These are phyloP conservation scores for Holacanthella duospinosa DNA, from an alignment of 2,888 invertebrate genomes.

Conservation along the genomic window DNA sequence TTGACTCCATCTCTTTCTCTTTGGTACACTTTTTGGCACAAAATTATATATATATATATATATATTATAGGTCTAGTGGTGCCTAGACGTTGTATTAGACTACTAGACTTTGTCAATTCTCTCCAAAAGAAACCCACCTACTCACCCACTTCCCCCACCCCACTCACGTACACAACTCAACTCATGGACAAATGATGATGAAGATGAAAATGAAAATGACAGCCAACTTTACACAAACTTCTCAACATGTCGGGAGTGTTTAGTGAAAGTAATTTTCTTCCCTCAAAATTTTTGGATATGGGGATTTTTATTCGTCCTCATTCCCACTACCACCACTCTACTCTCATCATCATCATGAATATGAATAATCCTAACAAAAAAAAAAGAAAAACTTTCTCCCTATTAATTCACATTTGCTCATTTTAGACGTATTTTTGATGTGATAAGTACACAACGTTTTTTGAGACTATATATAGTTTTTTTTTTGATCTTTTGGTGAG, in stretches of 20 bases:
- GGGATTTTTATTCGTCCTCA: not conserved
- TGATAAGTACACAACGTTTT: too few relatives aligned
- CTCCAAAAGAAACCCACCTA: not conserved
- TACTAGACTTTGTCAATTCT: not conserved
- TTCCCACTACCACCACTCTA: too few relatives aligned
- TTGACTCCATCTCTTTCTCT: not conserved
- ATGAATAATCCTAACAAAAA: too few relatives aligned
- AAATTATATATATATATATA: not conserved
- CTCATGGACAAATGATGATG: not conserved
- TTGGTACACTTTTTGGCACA: too few relatives aligned
- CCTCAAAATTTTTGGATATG: not conserved
- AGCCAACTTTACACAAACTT: not conserved
- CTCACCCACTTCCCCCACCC: too few relatives aligned
- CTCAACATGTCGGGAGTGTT: not conserved
- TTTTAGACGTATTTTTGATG: too few relatives aligned
- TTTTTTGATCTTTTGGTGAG: too few relatives aligned
- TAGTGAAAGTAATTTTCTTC: slow-evolving; percentile 3
- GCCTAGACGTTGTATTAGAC: too few relatives aligned
- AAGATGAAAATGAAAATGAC: slow-evolving; percentile 4
- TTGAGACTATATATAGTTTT: too few relatives aligned
- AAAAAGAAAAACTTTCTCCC: not conserved
- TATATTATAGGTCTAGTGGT: not conserved
- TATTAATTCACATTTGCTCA: not conserved
- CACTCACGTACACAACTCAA: not conserved
- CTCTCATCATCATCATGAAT: too few relatives aligned